Base-by-base conservation (phyloP, 2,888 invertebrate species). In the Drosophila pseudotalamancana region DNA sequence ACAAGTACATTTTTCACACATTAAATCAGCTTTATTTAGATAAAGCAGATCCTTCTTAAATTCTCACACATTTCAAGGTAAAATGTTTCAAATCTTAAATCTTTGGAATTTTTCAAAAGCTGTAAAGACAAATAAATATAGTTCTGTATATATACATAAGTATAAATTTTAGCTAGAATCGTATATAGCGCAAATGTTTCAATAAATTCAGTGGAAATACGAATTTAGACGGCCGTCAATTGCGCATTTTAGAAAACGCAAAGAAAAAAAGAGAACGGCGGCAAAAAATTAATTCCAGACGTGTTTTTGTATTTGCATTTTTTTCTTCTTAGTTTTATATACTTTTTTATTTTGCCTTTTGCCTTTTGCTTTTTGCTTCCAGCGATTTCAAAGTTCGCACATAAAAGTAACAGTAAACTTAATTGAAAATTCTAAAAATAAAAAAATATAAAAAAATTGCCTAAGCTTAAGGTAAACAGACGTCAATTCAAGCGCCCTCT, bases 201-300 rank as follows among this genome's bases (percentile, higher is more conserved):
- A 81, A 86, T 53, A 59, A 61, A 77, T 70, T 63, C 55, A 31
- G 37, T 60, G 9, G 6, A 42, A 51, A 54, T 48, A 42, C 54
- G 27, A 6, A 42, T 59, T 56, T 37, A 49, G 27, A 23, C 67
- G 57, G 50, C 12, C 66, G 40, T 49, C 55, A 85, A 73, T 81
- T 87, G 87, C 87, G 87, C 78, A 71, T 72, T 79, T 66, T 25
- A 49, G 39, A 76, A 72, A 64, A 48, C 53, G 49, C 35, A 50
- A 65, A 65, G 43, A 32, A 42, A 43, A 74, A 51, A 65, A 46
- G 35, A 42, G 46, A 74, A 51, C 42, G 42, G 27, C 27, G 19
- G 51, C 27, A 27, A 39, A 42, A 64, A 65, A 66, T 57, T 32
- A 46, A 79, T 79, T 76, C 84, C 80, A 76, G 77, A 27, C 80